phyloP scores from a whole-genome alignment of 2,888 invertebrate species.

The Patella caerulea region DNA sequence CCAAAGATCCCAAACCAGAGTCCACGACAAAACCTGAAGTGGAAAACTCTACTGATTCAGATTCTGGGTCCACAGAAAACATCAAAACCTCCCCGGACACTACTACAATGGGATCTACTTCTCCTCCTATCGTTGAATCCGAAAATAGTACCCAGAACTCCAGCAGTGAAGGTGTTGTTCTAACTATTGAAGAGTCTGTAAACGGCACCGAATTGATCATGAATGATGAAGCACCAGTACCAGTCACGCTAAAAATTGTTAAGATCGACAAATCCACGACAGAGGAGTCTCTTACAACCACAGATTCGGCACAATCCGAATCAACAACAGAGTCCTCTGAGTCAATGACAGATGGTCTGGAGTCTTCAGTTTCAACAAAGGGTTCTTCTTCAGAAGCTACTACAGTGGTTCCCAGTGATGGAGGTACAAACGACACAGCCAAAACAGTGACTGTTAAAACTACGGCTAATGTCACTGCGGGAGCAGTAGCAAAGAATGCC shows the following conservation, averaged over 20 bases:
- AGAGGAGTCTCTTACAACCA: too few species aligned
- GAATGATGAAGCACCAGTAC: neutral
- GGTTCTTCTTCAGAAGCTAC: neutral
- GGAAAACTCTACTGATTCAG: neutral
- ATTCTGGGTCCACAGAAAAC: neutral
- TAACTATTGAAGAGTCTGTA: neutral
- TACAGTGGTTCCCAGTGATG: neutral
- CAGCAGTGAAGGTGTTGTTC: neutral
- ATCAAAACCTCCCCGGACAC: neutral
- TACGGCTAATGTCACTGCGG: neutral
- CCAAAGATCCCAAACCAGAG: neutral
- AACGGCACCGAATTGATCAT: neutral
- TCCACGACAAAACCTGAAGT: constrained; percentile 9
- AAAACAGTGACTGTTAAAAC: neutral
- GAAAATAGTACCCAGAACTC: neutral
- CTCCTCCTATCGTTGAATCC: neutral
- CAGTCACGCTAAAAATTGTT: neutral
- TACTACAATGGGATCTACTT: neutral
- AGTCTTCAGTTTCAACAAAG: neutral
- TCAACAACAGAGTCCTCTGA: too few species aligned
- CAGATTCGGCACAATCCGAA: too few species aligned
- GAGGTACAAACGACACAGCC: neutral
- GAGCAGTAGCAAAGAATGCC: neutral
- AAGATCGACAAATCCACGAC: too few species aligned
- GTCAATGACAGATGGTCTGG: neutral